Conservation (phyloP, 2,113 vertebrate genomes). For the Gymnobelideus leadbeateri region DNA sequence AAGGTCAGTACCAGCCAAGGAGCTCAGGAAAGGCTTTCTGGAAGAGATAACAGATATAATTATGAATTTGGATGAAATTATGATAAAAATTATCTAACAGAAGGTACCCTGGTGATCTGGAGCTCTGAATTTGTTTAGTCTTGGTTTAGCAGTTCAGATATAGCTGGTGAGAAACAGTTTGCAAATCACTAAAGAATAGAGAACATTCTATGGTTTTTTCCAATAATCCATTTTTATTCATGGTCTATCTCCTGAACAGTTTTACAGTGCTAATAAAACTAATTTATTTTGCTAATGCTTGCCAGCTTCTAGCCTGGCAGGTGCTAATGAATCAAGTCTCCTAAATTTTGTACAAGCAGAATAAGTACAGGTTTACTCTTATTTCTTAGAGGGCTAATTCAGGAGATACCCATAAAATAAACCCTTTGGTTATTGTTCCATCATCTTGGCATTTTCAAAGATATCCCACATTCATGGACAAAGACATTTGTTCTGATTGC, state of each 20-base stretch:
- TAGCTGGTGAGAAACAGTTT: neutral
- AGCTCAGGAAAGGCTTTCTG: neutral
- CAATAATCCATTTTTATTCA: slow-evolving; percentile 4
- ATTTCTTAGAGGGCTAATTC: neutral
- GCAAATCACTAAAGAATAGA: neutral
- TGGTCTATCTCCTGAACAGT: neutral
- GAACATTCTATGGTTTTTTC: neutral
- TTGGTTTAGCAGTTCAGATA: neutral
- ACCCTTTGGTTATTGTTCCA: neutral
- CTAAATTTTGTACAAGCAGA: slow-evolving; percentile 4
- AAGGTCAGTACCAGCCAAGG: neutral
- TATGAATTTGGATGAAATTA: neutral
- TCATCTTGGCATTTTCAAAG: neutral
- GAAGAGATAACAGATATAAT: no score
- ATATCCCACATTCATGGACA: neutral
- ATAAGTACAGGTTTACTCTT: neutral
- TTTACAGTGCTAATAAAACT: neutral
- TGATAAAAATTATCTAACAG: neutral
- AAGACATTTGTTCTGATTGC: neutral
- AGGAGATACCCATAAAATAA: neutral
- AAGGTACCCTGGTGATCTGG: neutral
- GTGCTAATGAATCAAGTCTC: neutral
- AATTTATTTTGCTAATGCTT: neutral
- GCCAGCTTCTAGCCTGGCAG: neutral
- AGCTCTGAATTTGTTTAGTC: neutral